Percentiles rank a stretch among this genome's conserved stretches.
phyloP scores from a whole-genome alignment of 1,140 invertebrate genomes.

The Drosophila rufa region DNA sequence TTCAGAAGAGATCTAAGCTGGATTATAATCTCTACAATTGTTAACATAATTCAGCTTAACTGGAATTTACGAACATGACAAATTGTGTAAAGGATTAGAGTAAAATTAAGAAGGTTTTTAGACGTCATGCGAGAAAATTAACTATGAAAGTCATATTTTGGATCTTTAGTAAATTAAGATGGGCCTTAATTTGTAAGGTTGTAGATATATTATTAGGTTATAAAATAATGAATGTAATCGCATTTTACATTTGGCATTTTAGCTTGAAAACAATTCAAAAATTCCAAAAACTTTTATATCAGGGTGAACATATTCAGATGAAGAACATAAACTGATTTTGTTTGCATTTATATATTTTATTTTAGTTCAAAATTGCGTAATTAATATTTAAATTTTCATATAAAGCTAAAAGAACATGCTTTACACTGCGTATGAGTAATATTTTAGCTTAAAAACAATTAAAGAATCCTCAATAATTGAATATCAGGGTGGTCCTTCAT shows the following conservation, averaged over 20 bases:
- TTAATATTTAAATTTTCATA: no score
- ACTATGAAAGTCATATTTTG: constrained; percentile 7
- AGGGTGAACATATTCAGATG: no score
- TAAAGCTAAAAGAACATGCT: background rate
- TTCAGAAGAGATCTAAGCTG: background rate
- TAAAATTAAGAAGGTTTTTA: background rate
- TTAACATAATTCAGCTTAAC: background rate
- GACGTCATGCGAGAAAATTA: background rate
- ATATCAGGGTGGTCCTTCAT: fast-evolving
- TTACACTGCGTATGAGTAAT: constrained; percentile 1
- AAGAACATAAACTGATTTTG: no score
- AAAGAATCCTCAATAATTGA: background rate
- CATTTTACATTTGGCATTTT: no score
- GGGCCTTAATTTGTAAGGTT: no score
- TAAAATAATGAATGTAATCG: no score
- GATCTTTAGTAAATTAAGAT: background rate
- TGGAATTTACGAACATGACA: background rate
- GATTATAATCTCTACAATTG: background rate
- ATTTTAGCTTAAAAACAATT: background rate
- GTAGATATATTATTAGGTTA: no score
- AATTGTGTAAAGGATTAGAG: background rate
- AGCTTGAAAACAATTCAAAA: no score
- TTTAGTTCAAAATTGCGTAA: no score
- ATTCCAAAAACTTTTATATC: no score
- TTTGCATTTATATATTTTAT: no score